Evolutionary conservation across 2,797 vertebrate species (phyloP).

Genomic region (Synaphobranchus kaupii): DNA sequence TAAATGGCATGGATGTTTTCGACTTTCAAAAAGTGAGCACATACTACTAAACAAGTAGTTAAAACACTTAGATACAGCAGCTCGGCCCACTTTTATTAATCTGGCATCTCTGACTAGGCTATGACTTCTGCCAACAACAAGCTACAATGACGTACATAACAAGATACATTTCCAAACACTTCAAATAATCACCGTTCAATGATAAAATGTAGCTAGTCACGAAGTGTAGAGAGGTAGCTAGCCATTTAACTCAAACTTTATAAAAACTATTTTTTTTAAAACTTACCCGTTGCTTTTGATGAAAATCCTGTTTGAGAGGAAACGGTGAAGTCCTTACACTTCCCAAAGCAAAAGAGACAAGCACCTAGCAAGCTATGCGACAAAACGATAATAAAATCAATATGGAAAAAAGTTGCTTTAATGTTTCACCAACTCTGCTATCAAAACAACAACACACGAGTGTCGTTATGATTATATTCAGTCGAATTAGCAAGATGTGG

Average conservation of each 20-base stretch:
- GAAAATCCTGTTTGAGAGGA: background rate
- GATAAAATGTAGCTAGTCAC: too few relatives aligned
- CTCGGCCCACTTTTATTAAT: background rate
- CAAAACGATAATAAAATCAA: background rate
- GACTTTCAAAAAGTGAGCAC: background rate
- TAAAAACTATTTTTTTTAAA: too few relatives aligned
- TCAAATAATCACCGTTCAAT: too few relatives aligned
- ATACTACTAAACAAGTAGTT: background rate
- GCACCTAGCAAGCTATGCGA: background rate
- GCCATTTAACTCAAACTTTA: background rate
- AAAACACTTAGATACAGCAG: background rate
- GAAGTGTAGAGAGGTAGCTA: too few relatives aligned
- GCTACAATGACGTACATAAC: background rate
- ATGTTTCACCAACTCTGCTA: background rate
- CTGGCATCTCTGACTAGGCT: background rate
- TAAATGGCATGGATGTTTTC: background rate
- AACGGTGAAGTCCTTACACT: background rate
- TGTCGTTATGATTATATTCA: background rate
- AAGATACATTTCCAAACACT: background rate
- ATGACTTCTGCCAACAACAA: background rate
- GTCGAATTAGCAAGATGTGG: background rate
- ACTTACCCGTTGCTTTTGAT: background rate
- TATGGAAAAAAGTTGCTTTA: background rate
- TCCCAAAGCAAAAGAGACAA: background rate
- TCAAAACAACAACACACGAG: background rate